These are phyloP conservation scores for Odontomachus brunneus DNA, from an alignment of 1,140 invertebrate genomes.

Conservation along the genomic window DNA sequence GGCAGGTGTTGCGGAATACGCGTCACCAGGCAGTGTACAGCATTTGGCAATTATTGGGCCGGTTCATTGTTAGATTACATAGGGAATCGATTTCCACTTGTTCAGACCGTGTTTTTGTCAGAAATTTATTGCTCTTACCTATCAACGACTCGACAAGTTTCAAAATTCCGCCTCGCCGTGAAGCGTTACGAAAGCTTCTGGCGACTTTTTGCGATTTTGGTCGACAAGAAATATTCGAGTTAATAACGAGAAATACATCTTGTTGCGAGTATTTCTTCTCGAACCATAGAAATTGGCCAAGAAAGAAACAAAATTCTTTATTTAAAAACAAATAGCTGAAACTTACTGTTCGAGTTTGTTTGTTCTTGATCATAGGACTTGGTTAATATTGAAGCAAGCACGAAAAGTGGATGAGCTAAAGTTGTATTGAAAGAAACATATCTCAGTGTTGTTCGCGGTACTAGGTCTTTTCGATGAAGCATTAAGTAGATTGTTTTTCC, in stretches of 20 bases:
- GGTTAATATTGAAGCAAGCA: slow-evolving; percentile 68
- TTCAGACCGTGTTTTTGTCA: slow-evolving; percentile 2
- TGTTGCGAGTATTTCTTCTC: not conserved
- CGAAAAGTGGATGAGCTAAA: slow-evolving; percentile 77
- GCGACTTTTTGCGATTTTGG: slow-evolving; percentile 54
- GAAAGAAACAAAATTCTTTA: slow-evolving; percentile 50
- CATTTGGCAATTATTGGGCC: slow-evolving; percentile 81
- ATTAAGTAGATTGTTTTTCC: slow-evolving; percentile 76
- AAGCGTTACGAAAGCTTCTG: slow-evolving; percentile 56
- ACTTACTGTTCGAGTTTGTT: not conserved
- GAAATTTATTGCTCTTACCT: slow-evolving; percentile 72
- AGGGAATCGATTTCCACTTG: slow-evolving; percentile 70
- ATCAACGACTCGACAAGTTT: slow-evolving; percentile 56
- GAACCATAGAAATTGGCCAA: slow-evolving; percentile 23
- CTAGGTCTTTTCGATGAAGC: slow-evolving; percentile 60
- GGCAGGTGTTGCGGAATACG: slow-evolving; percentile 83
- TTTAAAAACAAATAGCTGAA: slow-evolving; percentile 17
- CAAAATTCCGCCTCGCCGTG: slow-evolving; percentile 7
- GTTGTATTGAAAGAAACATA: slow-evolving; percentile 70
- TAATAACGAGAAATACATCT: not conserved
- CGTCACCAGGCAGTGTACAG: slow-evolving; percentile 81
- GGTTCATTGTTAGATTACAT: slow-evolving; percentile 80
- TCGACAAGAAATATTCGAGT: slow-evolving; percentile 52
- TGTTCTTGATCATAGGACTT: slow-evolving; percentile 73
- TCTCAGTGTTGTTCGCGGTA: slow-evolving; percentile 72